Percentiles rank a stretch among this genome's conserved stretches.
phyloP scores from a whole-genome alignment of 2,888 invertebrate genomes.

The Agrilus cyanescens region DNA sequence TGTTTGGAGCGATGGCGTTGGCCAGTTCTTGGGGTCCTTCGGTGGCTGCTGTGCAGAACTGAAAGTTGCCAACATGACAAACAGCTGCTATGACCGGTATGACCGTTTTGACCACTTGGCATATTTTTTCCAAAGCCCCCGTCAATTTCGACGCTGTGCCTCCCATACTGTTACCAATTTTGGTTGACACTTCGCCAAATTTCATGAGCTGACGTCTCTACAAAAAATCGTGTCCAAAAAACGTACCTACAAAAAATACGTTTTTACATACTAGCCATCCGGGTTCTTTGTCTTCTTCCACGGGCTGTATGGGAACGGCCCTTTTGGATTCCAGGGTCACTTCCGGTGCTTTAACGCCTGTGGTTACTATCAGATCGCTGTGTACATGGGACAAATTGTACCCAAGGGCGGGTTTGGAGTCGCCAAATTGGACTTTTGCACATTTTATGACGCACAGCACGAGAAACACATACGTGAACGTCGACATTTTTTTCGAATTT shows the following conservation, averaged over 20 bases:
- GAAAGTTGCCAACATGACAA: slow-evolving; percentile 32
- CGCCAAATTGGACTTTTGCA: no score
- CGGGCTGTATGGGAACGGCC: no score
- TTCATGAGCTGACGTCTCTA: slow-evolving; percentile 27
- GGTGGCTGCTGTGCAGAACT: slow-evolving; percentile 30
- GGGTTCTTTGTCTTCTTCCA: no score
- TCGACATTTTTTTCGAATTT: no score
- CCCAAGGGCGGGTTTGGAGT: no score
- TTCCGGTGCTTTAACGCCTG: no score
- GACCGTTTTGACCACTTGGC: slow-evolving; percentile 31
- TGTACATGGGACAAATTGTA: no score
- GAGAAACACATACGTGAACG: no score
- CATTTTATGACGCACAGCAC: no score
- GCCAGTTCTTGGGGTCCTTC: slow-evolving; percentile 24
- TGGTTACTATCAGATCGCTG: no score
- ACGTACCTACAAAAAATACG: not conserved
- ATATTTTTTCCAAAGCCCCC: slow-evolving; percentile 29
- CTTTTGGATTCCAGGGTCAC: no score
- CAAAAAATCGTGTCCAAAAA: slow-evolving; percentile 16
- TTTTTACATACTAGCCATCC: no score
- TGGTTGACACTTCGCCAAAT: slow-evolving; percentile 29
- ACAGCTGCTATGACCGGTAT: slow-evolving; percentile 32
- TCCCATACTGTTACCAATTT: slow-evolving; percentile 30
- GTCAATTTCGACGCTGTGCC: slow-evolving; percentile 27
- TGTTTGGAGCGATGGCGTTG: slow-evolving; percentile 7